Evolutionary conservation across 2,797 vertebrate species (phyloP).

Genomic region (Thaleichthys pacificus): DNA sequence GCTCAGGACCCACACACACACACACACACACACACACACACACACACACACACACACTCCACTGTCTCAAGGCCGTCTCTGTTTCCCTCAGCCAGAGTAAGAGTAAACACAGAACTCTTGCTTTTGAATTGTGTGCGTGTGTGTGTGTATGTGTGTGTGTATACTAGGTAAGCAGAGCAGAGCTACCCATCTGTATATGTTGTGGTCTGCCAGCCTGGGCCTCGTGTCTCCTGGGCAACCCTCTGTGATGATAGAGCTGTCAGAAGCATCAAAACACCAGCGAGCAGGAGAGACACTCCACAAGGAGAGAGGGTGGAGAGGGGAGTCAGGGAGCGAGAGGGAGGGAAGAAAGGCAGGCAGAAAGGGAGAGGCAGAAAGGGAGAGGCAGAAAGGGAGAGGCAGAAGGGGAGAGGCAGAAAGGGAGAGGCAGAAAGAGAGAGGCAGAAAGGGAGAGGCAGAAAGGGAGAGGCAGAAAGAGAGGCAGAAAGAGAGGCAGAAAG

Average conservation of each 20-base stretch:
- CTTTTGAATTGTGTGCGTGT: neutral
- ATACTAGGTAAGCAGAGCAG: too few relatives aligned
- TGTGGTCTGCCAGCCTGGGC: neutral
- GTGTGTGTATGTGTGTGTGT: neutral
- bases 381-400: neutral
- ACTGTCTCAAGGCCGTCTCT: constrained; percentile 6
- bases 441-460: constrained; percentile 2
- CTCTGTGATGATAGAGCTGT: constrained; percentile 16
- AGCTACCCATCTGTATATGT: neutral
- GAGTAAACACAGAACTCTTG: neutral
- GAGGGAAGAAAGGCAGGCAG: neutral
- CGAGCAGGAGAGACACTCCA: neutral
- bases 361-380: constrained; percentile 5
- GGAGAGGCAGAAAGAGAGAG: neutral
- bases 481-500: too few relatives aligned
- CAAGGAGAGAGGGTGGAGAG: neutral
- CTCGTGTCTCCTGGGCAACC: neutral
- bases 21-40: neutral
- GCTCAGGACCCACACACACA: neutral
- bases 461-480: neutral
- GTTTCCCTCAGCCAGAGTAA: neutral
- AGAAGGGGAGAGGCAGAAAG: constrained; percentile 4
- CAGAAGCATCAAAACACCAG: constrained; percentile 11
- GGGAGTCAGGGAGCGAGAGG: too few relatives aligned
- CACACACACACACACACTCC: neutral